Evolutionary conservation across 2,888 invertebrate species (phyloP).

Genomic region (Drosophila antonietae): DNA sequence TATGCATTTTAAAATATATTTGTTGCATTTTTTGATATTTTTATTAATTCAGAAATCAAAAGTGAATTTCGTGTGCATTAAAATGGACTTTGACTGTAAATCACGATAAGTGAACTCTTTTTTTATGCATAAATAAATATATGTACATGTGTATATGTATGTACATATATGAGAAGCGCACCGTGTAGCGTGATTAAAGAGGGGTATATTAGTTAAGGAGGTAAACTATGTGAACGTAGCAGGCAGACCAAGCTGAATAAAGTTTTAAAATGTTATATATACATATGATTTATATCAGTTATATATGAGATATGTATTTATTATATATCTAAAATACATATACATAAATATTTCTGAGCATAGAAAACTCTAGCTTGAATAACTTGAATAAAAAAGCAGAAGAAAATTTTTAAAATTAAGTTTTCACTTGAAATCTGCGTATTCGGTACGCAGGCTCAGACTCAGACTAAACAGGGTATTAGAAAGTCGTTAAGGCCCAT

Average conservation of each 20-base stretch:
- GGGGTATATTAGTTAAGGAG: not conserved
- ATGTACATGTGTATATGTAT: not conserved
- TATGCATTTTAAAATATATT: not conserved
- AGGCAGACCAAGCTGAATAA: not conserved
- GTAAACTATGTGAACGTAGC: not conserved
- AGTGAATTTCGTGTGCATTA: constrained; percentile 45
- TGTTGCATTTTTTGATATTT: constrained; percentile 23
- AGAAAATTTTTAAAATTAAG: too few species aligned
- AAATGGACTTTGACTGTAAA: constrained; percentile 40
- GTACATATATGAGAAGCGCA: not conserved
- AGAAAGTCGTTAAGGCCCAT: not conserved
- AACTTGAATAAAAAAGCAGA: too few species aligned
- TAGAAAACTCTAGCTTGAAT: too few species aligned
- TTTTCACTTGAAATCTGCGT: too few species aligned
- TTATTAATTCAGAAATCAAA: constrained; percentile 53
- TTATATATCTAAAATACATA: too few species aligned
- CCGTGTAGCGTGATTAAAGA: not conserved
- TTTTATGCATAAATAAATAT: not conserved
- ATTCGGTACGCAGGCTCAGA: too few species aligned
- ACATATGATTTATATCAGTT: too few species aligned
- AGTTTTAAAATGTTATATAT: not conserved
- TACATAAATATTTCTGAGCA: too few species aligned
- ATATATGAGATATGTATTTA: too few species aligned
- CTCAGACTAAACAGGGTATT: not conserved
- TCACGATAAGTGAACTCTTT: constrained; percentile 26